Conservation (phyloP, 2,113 vertebrate species). For the Clarias batrachus region DNA sequence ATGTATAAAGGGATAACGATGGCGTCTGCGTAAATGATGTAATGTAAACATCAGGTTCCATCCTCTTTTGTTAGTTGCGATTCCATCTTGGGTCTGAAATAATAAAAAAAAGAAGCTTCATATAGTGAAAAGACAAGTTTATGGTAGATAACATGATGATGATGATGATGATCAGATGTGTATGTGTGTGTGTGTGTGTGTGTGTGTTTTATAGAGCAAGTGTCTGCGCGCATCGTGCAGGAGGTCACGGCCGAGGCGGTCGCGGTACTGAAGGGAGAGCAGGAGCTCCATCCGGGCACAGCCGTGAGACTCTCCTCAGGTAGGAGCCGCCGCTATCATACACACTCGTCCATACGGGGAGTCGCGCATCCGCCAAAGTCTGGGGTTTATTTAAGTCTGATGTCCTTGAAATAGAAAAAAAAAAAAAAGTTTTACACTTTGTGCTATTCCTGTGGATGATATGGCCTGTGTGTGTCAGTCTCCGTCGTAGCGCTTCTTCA, state of each 20-base stretch:
- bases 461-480: neutral
- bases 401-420: neutral
- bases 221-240: slow-evolving; percentile 96
- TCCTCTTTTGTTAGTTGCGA: no score
- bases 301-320: slow-evolving; percentile 88
- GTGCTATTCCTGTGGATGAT: neutral
- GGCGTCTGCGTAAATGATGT: no score
- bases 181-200: slow-evolving; percentile 47
- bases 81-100: no score
- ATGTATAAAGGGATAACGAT: no score
- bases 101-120: no score
- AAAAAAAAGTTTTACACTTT: no score
- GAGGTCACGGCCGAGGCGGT: slow-evolving; percentile 98
- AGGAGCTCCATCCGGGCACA: slow-evolving; percentile 85
- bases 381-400: neutral
- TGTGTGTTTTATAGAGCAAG: slow-evolving; percentile 81
- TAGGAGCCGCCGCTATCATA: slow-evolving; percentile 58
- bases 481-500: neutral
- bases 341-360: neutral
- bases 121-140: no score
- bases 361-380: neutral
- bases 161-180: neutral
- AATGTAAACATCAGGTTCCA: no score
- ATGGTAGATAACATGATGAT: neutral
- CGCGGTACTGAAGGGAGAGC: slow-evolving; percentile 94